Evolutionary conservation across 2,113 vertebrate species (phyloP).

Genomic region (Scalopus aquaticus): DNA sequence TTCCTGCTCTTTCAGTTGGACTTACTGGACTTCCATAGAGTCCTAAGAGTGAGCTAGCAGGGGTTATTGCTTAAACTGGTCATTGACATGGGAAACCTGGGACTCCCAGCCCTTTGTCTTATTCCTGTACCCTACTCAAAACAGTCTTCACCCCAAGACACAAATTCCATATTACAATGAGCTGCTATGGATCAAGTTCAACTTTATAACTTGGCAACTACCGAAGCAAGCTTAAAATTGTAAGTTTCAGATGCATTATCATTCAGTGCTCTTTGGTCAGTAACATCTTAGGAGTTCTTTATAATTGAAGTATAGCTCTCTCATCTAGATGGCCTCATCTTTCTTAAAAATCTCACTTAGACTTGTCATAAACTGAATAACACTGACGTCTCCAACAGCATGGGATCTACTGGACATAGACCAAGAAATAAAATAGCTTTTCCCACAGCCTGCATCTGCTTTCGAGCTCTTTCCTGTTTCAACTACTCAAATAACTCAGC

Average conservation of each 20-base stretch:
- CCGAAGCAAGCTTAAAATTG: not conserved
- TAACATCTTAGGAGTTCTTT: not conserved
- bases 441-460: not conserved
- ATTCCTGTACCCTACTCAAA: not conserved
- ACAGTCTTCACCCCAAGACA: not conserved
- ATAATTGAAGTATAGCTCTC: not conserved
- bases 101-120: accelerated
- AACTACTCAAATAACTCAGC: not conserved
- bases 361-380: not conserved
- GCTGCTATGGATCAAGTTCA: not conserved
- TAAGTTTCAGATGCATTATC: not conserved
- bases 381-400: not conserved
- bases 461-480: not conserved
- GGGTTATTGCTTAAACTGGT: not conserved
- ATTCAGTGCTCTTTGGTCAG: not conserved
- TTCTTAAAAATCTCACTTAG: not conserved
- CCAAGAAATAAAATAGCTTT: not conserved
- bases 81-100: not conserved
- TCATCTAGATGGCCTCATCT: not conserved
- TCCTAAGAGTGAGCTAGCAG: too few relatives aligned
- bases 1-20: not conserved
- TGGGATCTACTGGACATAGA: not conserved
- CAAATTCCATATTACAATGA: not conserved
- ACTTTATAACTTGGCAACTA: not conserved
- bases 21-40: not conserved